Evolutionary conservation across 2,113 vertebrate genomes (phyloP), one percentile per base, ranked within the genome.

Genomic region (Coracopsis vasa): DNA sequence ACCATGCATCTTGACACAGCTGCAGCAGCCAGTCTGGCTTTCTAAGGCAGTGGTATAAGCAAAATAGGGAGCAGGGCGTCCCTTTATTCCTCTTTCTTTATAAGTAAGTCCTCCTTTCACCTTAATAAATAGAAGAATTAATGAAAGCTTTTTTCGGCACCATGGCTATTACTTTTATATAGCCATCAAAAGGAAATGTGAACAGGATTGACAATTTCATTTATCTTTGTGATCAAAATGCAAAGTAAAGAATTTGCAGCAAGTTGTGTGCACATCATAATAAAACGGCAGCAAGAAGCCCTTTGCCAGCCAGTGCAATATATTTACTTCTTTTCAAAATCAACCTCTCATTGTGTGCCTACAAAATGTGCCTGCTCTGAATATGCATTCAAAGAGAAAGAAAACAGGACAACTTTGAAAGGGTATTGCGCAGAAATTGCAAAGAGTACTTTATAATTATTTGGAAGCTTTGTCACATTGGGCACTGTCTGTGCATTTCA

Each of bases 241-340:
- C 95, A 92, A 96, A 87, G 82, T 82, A 87, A 96, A 94, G 87
- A 81, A 95, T 96, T 95, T 86, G 94, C 88, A 86, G 81, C 81
- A 78, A 95, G 79, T 88, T 93, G 71, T 96, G 72, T 83, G 75
- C 61, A 80, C 92, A 84, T 95, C 85, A 85, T 89, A 94, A 94
- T 95, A 88, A 95, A 95, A 96, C 92, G 87, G 88, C 94, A 96
- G 85, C 90, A 47, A 86, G 77, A 86, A 96, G 77, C 66, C 91
- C 89, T 96, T 80, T 92, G 79, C 87, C 62, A 96, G 95, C 87
- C 93, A 93, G 51, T 87, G 85, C 88, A 97, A 95, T 96, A 93
- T 95, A 86, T 94, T 97, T 94, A 96, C 94, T 90, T 94, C 94
- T 94, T 97, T 96, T 97, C 91, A 96, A 97, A 97, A 97, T 96